phyloP scores from a whole-genome alignment of 2,113 vertebrate genomes.

The Lycaon pictus region DNA sequence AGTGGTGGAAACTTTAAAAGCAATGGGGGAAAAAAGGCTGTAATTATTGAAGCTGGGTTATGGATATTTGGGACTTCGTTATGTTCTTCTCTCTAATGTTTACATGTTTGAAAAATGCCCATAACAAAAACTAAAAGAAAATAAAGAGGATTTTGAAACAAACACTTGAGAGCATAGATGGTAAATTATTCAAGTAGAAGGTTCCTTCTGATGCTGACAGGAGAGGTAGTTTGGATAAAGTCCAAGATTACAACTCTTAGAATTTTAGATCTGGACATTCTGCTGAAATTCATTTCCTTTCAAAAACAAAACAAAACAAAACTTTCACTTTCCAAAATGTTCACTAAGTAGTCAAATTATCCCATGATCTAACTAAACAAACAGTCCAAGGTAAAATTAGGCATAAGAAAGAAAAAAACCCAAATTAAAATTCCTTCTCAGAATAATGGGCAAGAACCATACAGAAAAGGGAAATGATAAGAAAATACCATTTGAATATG shows the following conservation, averaged over 20 bases:
- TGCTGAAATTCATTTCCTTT: neutral
- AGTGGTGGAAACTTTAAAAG: neutral
- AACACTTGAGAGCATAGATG: neutral
- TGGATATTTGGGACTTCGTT: neutral
- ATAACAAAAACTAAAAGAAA: slow-evolving; percentile 50
- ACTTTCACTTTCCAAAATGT: neutral
- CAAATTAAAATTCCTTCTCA: slow-evolving; percentile 2
- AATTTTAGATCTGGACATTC: neutral
- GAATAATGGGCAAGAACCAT: neutral
- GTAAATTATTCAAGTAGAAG: slow-evolving; percentile 70
- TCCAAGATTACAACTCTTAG: slow-evolving; percentile 12
- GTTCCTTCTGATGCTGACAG: neutral
- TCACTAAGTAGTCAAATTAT: slow-evolving; percentile 2
- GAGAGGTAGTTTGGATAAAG: neutral
- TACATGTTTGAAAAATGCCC: slow-evolving; percentile 6
- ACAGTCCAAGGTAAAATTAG: neutral
- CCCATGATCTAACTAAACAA: neutral
- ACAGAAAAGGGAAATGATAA: neutral
- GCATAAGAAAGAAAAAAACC: neutral
- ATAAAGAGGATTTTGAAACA: slow-evolving; percentile 46
- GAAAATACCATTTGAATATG: neutral
- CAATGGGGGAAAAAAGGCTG: neutral
- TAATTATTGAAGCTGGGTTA: neutral
- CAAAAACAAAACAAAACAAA: neutral
- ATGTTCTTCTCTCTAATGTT: neutral